Base-by-base conservation (phyloP, 1,140 invertebrate genomes). In the Apis cerana region DNA sequence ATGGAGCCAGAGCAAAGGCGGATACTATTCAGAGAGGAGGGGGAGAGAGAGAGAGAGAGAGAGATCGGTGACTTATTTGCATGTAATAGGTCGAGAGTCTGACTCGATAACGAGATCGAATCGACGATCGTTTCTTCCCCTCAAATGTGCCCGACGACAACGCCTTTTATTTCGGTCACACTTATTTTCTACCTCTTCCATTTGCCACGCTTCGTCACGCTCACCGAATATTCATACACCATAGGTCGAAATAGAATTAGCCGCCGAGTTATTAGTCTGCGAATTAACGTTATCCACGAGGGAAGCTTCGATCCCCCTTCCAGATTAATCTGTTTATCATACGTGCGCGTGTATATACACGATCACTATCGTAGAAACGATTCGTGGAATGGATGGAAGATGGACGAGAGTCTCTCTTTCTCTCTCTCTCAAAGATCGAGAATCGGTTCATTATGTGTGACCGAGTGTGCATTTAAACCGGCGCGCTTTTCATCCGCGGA, bases 1-100 rank as follows among this genome's bases (percentile, higher is more conserved):
- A 79, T 83, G 85, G 76, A 72, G 86, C 71, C 79, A 85, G 33
- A 7, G 33, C 82, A 81, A 78, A 88, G 89, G 86, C 75, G 75
- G 74, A 85, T 86, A 85, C 88, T n/a, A n/a, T n/a, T n/a, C 87
- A 91, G 89, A 43, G 5, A 2, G 5, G 33, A 43, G 33, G 0
- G 33, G 0, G 33, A 43, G 33, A 7, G 33, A 43, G 33, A 7
- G 87, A 58, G 71, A 83, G 88, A 89, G 83, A 85, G 87, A 90
- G 81, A 84, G 89, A 89, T 90, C 88, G 82, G 85, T 87, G 88
- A 92, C 91, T 93, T 93, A 94, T 93, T 93, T 93, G 91, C 93
- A 94, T 93, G 90, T 92, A 93, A 93, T 93, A 89, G 90, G 87
- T 84, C 85, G 84, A 84, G 82, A 83, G 82, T 84, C 86, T 85